phyloP scores from a whole-genome alignment of 2,113 vertebrate species.

The Burhinus bistriatus region DNA sequence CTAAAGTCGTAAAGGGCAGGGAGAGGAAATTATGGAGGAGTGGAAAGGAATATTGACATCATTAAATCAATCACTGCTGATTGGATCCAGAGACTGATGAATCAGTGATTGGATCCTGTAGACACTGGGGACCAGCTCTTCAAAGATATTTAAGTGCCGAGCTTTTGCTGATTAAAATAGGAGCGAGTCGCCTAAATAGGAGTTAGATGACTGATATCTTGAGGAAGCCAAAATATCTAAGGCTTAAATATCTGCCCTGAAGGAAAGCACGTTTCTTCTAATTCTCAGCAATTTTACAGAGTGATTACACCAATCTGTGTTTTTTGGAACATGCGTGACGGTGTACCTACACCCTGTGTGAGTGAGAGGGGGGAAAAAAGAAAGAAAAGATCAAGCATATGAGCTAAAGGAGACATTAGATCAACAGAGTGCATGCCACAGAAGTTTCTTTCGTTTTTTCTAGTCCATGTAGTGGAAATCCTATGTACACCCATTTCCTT shows the following conservation, averaged over 20 bases:
- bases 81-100: constrained; percentile 53
- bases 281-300: not conserved
- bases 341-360: not conserved
- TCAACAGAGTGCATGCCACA: not conserved
- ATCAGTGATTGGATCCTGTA: constrained; percentile 40
- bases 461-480: not conserved
- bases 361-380: too few relatives aligned
- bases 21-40: constrained; percentile 53
- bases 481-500: not conserved
- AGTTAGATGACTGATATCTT: not conserved
- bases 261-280: not conserved
- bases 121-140: constrained; percentile 17
- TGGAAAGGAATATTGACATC: constrained; percentile 59
- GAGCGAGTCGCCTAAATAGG: constrained; percentile 16
- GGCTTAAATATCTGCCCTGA: not conserved
- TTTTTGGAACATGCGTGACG: not conserved
- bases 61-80: constrained; percentile 67
- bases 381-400: not conserved
- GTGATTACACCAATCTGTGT: not conserved
- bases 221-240: not conserved
- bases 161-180: constrained; percentile 47
- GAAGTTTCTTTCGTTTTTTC: not conserved
- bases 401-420: not conserved
- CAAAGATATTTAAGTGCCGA: constrained; percentile 10
- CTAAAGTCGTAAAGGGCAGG: constrained; percentile 44